Conservation (phyloP, 2,888 invertebrate genomes). For the Ypsolopha sequella region DNA sequence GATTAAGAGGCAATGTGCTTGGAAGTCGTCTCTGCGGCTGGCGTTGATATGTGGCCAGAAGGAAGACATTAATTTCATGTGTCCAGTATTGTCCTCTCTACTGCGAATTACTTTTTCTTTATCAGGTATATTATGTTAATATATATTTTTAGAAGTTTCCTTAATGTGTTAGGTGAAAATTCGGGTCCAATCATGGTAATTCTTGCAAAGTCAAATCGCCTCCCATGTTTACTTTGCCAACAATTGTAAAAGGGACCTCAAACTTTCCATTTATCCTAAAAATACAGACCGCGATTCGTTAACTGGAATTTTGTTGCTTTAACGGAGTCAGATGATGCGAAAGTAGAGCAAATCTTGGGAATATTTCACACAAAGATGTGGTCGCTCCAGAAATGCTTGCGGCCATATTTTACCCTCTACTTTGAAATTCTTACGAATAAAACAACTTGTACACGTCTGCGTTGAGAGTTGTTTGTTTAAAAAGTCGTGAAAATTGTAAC, state of each 20-base stretch:
- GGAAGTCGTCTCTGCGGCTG: background rate
- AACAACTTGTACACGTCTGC: background rate
- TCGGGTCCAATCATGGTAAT: too few species aligned
- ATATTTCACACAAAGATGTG: background rate
- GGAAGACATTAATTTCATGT: conserved; percentile 1
- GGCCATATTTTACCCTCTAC: conserved; percentile 24
- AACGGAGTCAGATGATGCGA: background rate
- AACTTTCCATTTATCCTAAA: background rate
- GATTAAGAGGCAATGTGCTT: background rate
- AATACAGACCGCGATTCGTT: background rate
- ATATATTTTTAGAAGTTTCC: too few species aligned
- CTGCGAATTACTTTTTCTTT: background rate
- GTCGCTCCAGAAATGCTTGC: conserved; percentile 13
- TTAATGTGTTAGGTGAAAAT: too few species aligned
- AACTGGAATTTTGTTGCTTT: background rate
- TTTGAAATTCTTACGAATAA: conserved; percentile 18
- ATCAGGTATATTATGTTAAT: background rate
- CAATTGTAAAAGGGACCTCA: too few species aligned
- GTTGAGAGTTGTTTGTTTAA: background rate
- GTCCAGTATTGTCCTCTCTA: background rate
- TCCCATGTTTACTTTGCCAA: too few species aligned
- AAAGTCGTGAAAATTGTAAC: background rate
- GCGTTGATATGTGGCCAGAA: conserved; percentile 3
- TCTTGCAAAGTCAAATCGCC: too few species aligned
- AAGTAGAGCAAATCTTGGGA: conserved; percentile 1